Conservation (phyloP, 2,888 invertebrate species). For the Drosophila anomalata region DNA sequence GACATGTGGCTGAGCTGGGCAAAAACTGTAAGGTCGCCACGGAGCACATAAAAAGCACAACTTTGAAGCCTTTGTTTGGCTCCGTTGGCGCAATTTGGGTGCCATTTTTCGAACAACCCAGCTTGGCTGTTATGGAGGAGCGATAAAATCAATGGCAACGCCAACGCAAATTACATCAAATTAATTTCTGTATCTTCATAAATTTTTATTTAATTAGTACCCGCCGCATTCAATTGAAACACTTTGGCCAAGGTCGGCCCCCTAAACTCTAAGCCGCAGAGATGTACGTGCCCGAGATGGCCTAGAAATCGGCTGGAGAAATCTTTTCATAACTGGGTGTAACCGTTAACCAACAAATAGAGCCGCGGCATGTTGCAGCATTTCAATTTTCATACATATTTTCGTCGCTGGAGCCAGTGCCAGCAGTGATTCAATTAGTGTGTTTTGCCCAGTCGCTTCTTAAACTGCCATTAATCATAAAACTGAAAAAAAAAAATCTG, state of each 20-base stretch:
- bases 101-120: conserved; percentile 50
- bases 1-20: conserved; percentile 40
- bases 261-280: conserved; percentile 3
- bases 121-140: background rate
- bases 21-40: conserved; percentile 63
- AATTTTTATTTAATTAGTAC: conserved; percentile 54
- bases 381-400: conserved; percentile 11
- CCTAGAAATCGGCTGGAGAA: conserved; percentile 34
- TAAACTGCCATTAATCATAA: conserved; percentile 67
- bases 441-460: conserved; percentile 46
- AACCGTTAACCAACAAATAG: conserved; percentile 7
- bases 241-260: conserved; percentile 65
- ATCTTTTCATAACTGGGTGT: conserved; percentile 29
- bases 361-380: conserved; percentile 12
- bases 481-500: conserved; percentile 16
- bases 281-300: conserved; percentile 52
- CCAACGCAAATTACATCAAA: conserved; percentile 72
- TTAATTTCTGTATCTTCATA: conserved; percentile 65
- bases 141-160: conserved; percentile 55
- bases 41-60: conserved; percentile 64
- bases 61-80: conserved; percentile 58
- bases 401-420: conserved; percentile 14
- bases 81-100: conserved; percentile 69
- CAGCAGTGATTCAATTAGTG: conserved; percentile 47
- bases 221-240: conserved; percentile 71